Evolutionary conservation across 2,797 vertebrate genomes (phyloP).

Genomic region (Denticeps clupeoides): DNA sequence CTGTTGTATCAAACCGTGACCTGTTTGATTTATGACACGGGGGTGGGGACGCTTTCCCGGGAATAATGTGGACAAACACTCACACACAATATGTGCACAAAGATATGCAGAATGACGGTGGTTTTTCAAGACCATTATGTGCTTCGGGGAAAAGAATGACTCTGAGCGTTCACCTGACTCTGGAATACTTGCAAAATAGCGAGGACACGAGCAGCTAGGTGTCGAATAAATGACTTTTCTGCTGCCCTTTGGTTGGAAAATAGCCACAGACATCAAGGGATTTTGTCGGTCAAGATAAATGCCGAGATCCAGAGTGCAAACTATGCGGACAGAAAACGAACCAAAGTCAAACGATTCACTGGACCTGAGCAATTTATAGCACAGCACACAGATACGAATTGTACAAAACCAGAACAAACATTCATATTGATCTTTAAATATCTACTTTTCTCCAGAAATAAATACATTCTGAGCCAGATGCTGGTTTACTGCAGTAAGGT

Average conservation of each 20-base stretch:
- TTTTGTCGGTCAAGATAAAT: not conserved
- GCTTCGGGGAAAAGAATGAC: no score
- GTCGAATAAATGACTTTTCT: not conserved
- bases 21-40: conserved; percentile 15
- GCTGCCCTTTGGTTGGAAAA: not conserved
- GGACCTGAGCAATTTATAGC: no score
- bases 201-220: not conserved
- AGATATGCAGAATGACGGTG: not conserved
- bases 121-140: conserved; percentile 5
- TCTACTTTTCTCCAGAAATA: no score
- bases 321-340: not conserved
- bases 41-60: not conserved
- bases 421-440: no score
- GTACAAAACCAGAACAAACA: no score
- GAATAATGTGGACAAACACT: not conserved
- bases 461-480: no score
- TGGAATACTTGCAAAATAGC: no score
- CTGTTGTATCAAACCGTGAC: conserved; percentile 13
- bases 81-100: not conserved
- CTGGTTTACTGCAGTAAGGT: no score
- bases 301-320: not conserved
- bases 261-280: not conserved
- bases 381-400: no score
- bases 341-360: no score
- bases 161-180: no score